Evolutionary conservation across 2,797 vertebrate species (phyloP), one percentile per base, ranked within the genome.

Genomic region (Gymnopithys bicolor): DNA sequence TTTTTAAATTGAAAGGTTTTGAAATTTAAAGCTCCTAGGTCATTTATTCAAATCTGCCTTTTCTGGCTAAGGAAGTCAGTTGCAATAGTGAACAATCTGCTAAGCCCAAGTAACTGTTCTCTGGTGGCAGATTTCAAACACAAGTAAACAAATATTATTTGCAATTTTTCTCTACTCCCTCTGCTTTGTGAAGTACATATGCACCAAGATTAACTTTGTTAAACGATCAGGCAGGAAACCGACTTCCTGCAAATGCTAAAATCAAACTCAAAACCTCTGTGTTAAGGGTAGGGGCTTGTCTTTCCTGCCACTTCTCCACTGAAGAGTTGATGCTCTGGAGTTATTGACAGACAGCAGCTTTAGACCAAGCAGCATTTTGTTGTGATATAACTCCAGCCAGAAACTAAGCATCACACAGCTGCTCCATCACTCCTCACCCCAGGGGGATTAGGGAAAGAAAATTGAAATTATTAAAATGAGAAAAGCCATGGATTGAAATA

Each of bases 141-240:
- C n/a, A 70, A 66, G 33, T 37, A 96, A 94, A 90, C 56, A 75
- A 79, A 76, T 81, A 83, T 49, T 86, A 55, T 59, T 74, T 81
- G 18, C 25, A 46, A 56, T 70, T 58, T 64, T 23, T 63, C 67
- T 82, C 35, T 7, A 41, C 22, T 89, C n/a, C 32, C 41, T 48
- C 39, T 84, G 25, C 53, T 78, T 89, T 92, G 69, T 74, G 60
- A 62, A 73, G 43, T 46, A 43, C 18, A 48, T 10, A 33, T 5
- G 19, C 24, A 51, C n/a, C 33, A 71, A 82, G 39, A 85, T 87
- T 63, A 87, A 60, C 64, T 84, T 69, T 32, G n/a, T 77, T 80
- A 39, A 60, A 85, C 24, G 39, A 53, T n/a, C 78, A 73, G 28
- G 28, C 35, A 81, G 59, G 41, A 68, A 67, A 60, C 22, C 37